Base-by-base conservation (phyloP, 2,888 invertebrate species). In the Pammene aurita region DNA sequence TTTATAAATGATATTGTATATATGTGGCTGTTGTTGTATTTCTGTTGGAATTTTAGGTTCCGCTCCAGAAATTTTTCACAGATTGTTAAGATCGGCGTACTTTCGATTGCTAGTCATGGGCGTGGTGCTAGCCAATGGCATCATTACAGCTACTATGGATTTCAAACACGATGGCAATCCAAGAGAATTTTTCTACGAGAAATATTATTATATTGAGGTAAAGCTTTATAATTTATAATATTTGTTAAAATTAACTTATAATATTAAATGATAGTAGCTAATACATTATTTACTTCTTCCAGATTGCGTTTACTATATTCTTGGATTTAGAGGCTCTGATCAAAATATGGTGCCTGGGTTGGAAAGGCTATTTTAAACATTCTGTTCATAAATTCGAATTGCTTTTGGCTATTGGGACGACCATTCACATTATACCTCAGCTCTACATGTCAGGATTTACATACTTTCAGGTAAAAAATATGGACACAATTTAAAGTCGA, bases 331-430 rank as follows among this genome's bases (percentile, higher is more conserved):
- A 99, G 90, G 97, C 98, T 0, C 83, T 98, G 44, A 97, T 99
- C 83, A 99, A 99, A 92, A 97, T 99, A 76, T 98, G 98, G 96
- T 99, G 99, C 82, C 93, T 99, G 61, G 99, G 99, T 4, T 97
- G 98, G 94, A 95, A 96, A 67, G 97, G 98, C 11, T 99, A 99
- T 84, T 97, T 97, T 90, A 96, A 97, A 80, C 97, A 99, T 84
- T 98, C 98, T 0, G 97, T 98, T 74, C 99, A 99, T 87, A 99
- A 99, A 88, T 99, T 99, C 90, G 99, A 99, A 88, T 88, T 99
- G 46, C 92, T 99, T 0, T 89, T 99, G 67, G 97, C 98, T 0
- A 94, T 98, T 71, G 99, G 99, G 26, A 99, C 99, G 11, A 96
- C 98, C 0, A 91, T 99, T 66, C 99, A 99, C 83, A 95, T 99